Evolutionary conservation across 2,113 vertebrate species (phyloP).

Genomic region (Indicator indicator): DNA sequence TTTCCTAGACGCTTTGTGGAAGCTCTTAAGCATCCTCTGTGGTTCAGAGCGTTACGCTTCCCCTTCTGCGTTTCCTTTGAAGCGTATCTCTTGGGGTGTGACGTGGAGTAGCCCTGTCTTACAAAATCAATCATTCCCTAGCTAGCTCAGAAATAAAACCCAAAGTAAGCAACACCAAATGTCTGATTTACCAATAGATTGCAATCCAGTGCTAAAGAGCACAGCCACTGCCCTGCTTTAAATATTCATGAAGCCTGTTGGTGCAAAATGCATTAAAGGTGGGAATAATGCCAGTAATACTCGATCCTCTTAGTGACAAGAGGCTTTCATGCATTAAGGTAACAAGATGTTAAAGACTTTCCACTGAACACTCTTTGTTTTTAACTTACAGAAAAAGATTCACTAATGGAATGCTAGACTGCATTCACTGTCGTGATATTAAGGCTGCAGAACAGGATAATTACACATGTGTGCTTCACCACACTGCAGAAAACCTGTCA

Average conservation of each 20-base stretch:
- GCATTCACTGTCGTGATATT: neutral
- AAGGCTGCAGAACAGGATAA: conserved; percentile 17
- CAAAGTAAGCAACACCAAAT: conserved; percentile 66
- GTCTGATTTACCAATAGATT: conserved; percentile 70
- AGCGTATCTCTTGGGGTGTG: conserved; percentile 41
- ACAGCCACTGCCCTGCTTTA: conserved; percentile 66
- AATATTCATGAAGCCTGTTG: conserved; percentile 75
- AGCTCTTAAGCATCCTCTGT: neutral
- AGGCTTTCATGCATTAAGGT: conserved; percentile 71
- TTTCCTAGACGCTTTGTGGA: conserved; percentile 23
- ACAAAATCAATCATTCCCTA: conserved; percentile 65
- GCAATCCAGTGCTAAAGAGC: conserved; percentile 58
- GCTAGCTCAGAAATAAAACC: conserved; percentile 62
- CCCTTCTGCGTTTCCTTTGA: conserved; percentile 27
- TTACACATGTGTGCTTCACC: conserved; percentile 11
- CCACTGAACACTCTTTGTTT: conserved; percentile 65
- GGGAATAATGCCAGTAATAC: conserved; percentile 71
- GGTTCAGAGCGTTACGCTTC: neutral
- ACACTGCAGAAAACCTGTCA: conserved; percentile 15
- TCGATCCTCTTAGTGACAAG: conserved; percentile 66
- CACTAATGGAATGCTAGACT: conserved; percentile 64
- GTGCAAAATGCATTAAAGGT: conserved; percentile 77
- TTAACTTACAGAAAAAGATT: conserved; percentile 54
- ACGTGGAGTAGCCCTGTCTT: conserved; percentile 24
- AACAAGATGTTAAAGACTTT: conserved; percentile 73